phyloP scores from a whole-genome alignment of 2,888 invertebrate genomes.

The Lasioglossum figueresi region DNA sequence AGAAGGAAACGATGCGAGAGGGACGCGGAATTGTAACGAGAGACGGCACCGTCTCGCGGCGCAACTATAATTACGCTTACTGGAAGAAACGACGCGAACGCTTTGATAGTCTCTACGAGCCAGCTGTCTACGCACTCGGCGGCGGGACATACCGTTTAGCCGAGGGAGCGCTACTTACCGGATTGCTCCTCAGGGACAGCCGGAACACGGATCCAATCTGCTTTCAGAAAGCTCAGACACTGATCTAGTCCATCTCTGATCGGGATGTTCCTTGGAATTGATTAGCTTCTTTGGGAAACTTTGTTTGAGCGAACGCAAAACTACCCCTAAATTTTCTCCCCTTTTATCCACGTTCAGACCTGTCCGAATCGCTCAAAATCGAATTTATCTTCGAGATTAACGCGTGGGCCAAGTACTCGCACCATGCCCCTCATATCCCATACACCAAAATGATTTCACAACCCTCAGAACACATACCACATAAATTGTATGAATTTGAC shows the following conservation, averaged over 20 bases:
- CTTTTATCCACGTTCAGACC: neutral
- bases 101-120: slow-evolving; percentile 53
- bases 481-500: neutral
- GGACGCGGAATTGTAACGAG: slow-evolving; percentile 66
- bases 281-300: neutral
- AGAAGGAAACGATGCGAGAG: slow-evolving; percentile 64
- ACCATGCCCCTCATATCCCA: neutral
- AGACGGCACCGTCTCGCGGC: slow-evolving; percentile 48
- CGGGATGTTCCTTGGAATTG: neutral
- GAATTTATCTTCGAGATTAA: neutral
- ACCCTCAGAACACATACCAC: neutral
- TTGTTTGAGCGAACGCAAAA: neutral
- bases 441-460: neutral
- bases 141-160: slow-evolving; percentile 50
- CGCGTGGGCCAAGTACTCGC: neutral
- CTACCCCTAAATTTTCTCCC: neutral
- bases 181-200: slow-evolving; percentile 43
- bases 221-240: neutral
- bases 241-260: neutral
- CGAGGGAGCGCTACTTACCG: slow-evolving; percentile 47
- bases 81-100: slow-evolving; percentile 58
- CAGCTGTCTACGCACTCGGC: slow-evolving; percentile 31
- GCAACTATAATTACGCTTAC: slow-evolving; percentile 64
- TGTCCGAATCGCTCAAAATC: too few relatives aligned
- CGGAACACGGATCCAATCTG: slow-evolving; percentile 2